Evolutionary conservation across 2,888 invertebrate genomes (phyloP), one percentile per base, ranked within the genome.

Genomic region (Pristionchus exspectatus): DNA sequence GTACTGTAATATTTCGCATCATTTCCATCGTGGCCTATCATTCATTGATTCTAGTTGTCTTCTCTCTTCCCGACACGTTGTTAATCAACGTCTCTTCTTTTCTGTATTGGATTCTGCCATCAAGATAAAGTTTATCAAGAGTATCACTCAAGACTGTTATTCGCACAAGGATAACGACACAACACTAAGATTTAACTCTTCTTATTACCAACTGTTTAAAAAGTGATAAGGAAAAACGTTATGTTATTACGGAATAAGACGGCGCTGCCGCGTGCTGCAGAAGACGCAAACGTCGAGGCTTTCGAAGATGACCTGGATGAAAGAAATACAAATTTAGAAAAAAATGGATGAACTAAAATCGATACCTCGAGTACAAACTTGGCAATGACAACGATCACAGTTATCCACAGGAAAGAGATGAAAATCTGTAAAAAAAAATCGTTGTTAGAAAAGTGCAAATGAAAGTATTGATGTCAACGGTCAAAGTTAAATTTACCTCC

Each of bases 291-390:
- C 74, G 21, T 74, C 74, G 38, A 74, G 16, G 21, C 38, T 38
- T 24, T 74, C 74, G 38, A 30, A 74, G 2, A 74, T 18, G 16
- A 38, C 24, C 74, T 74, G 74, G 2, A 63, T 63, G 1, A 14
- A 21, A 38, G 1, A 9, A 74, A 38, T 38, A 21, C 2, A 12
- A 72, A 59, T 59, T 30, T 33, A 30, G 2, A 27, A 38, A 24
- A 74, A 74, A 38, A 21, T 44, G 7, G 4, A 4, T n/a, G n/a
- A n/a, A 59, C 59, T 4, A 18, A 66, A n/a, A 24, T 3, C 27
- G 44, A 7, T 66, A 72, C 74, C 74, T 33, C 74, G n/a, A 74
- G 38, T 24, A 74, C 74, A 21, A 38, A 74, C 21, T 74, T 74
- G 33, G 30, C 38, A 38, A 74, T 74, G 74, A 74, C 18, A 74